Conservation (phyloP, 2,113 vertebrate genomes). For the Misgurnus anguillicaudatus region DNA sequence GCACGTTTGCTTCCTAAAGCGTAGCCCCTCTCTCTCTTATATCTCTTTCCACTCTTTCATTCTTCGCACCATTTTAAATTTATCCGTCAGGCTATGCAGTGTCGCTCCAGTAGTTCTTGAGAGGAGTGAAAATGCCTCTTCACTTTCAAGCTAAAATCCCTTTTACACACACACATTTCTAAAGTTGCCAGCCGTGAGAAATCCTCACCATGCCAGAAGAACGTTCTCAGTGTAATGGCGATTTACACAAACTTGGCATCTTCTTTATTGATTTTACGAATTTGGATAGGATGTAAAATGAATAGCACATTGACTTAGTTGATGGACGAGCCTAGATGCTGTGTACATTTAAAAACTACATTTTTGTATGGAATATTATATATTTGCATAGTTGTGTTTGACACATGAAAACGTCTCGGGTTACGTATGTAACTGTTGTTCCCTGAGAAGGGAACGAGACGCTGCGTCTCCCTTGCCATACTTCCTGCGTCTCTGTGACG, state of each 20-base stretch:
- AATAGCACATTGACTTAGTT: too few species aligned
- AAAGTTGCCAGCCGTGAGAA: constrained; percentile 29
- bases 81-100: constrained; percentile 39
- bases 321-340: too few species aligned
- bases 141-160: constrained; percentile 5
- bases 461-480: too few species aligned
- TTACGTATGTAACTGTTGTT: too few species aligned
- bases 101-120: constrained; percentile 40
- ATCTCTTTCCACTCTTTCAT: constrained; percentile 17
- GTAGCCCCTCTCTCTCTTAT: constrained; percentile 23
- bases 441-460: too few species aligned
- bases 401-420: too few species aligned
- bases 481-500: too few species aligned
- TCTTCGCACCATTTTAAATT: constrained; percentile 33
- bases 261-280: neutral
- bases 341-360: too few species aligned
- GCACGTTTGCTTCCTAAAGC: constrained; percentile 30
- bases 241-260: constrained; percentile 6
- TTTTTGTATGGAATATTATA: too few species aligned
- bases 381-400: too few species aligned
- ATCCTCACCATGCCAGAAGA: constrained; percentile 23
- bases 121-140: constrained; percentile 40
- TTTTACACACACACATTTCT: constrained; percentile 10
- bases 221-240: constrained; percentile 6
- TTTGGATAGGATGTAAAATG: neutral